Percentiles rank a stretch among this genome's conserved stretches.
These are phyloP conservation scores for Nansenia antarctica DNA, from an alignment of 2,113 vertebrate species.

Conservation along the genomic window DNA sequence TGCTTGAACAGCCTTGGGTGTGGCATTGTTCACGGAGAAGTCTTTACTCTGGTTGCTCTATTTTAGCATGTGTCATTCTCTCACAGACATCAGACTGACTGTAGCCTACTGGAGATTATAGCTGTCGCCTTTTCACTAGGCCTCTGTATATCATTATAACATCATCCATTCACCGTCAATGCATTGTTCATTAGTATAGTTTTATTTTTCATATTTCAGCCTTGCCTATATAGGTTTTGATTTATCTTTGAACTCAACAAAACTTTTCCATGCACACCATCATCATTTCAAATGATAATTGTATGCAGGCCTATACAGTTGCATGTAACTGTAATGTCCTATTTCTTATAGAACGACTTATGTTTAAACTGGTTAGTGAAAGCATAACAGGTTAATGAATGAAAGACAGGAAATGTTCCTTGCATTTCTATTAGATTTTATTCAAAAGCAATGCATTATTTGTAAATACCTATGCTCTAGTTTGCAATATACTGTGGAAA, in stretches of 20 bases:
- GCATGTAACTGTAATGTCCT: not conserved
- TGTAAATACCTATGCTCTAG: too few species aligned
- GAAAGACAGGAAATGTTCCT: too few species aligned
- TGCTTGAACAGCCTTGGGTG: constrained; percentile 33
- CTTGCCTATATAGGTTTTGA: not conserved
- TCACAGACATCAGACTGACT: too few species aligned
- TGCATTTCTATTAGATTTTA: too few species aligned
- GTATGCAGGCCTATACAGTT: too few species aligned
- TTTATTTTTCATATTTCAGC: not conserved
- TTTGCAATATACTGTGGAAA: too few species aligned
- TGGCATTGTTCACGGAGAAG: constrained; percentile 36
- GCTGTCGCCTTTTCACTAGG: not conserved
- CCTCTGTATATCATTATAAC: not conserved
- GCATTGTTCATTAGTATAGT: not conserved
- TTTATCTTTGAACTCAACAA: not conserved
- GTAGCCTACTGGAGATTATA: too few species aligned
- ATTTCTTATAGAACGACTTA: not conserved
- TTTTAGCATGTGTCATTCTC: too few species aligned
- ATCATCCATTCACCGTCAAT: not conserved
- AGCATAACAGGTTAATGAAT: not conserved
- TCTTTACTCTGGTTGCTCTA: too few species aligned
- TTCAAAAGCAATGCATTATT: too few species aligned
- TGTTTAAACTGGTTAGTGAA: not conserved
- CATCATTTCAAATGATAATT: too few species aligned
- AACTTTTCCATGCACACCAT: not conserved